Evolutionary conservation across 2,113 vertebrate genomes (phyloP).

Genomic region (Dunckerocampus dactyliophorus): DNA sequence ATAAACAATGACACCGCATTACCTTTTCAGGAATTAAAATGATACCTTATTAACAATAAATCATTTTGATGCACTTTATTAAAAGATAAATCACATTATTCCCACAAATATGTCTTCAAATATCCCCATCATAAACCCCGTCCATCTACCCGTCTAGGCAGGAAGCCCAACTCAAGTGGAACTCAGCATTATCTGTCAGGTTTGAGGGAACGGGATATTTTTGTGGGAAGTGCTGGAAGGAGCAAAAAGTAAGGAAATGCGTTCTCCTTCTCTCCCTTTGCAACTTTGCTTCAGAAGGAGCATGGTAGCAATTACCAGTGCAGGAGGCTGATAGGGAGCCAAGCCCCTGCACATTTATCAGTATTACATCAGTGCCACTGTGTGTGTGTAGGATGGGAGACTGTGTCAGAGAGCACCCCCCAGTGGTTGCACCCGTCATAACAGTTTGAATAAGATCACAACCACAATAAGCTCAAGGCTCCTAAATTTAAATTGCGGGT

Average conservation of each 20-base stretch:
- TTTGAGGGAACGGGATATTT: slow-evolving; percentile 2
- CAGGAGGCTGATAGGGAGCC: slow-evolving; percentile 61
- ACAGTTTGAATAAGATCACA: slow-evolving; percentile 21
- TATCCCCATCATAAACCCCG: neutral
- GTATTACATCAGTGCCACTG: slow-evolving; percentile 40
- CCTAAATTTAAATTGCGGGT: slow-evolving; percentile 21
- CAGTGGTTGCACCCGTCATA: slow-evolving; percentile 33
- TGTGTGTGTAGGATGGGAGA: slow-evolving; percentile 10
- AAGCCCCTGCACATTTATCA: slow-evolving; percentile 65
- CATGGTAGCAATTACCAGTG: slow-evolving; percentile 68
- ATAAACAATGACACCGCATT: too few relatives aligned
- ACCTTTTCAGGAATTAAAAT: too few relatives aligned
- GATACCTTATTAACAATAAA: too few relatives aligned
- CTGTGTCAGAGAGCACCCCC: slow-evolving; percentile 45
- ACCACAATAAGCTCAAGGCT: slow-evolving; percentile 22
- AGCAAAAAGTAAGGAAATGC: slow-evolving; percentile 31
- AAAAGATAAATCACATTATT: neutral
- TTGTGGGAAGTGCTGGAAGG: slow-evolving; percentile 17
- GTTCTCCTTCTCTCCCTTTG: slow-evolving; percentile 43
- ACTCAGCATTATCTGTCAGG: neutral
- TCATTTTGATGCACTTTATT: neutral
- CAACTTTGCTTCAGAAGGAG: slow-evolving; percentile 44
- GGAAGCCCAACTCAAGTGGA: slow-evolving; percentile 1
- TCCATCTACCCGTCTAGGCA: neutral
- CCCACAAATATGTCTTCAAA: neutral